These are phyloP conservation scores for Anastrepha ludens DNA, from an alignment of 1,140 invertebrate genomes.

Conservation along the genomic window DNA sequence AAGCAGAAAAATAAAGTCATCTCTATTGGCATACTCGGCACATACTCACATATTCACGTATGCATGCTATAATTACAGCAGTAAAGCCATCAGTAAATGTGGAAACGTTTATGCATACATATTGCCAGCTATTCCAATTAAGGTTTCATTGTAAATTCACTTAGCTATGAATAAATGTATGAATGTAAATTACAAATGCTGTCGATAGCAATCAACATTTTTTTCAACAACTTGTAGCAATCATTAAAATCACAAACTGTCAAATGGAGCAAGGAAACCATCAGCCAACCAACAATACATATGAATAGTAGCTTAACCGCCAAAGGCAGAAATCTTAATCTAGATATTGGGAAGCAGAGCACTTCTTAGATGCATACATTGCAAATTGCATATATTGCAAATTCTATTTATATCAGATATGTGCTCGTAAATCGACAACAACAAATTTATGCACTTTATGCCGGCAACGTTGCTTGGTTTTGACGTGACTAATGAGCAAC, in stretches of 20 bases:
- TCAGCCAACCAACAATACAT: background rate
- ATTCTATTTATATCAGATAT: background rate
- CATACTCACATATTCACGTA: no score
- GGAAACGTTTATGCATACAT: background rate
- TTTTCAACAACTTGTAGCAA: slow-evolving; percentile 41
- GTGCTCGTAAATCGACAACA: slow-evolving; percentile 24
- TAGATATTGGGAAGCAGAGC: slow-evolving; percentile 16
- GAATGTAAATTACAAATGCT: slow-evolving; percentile 42
- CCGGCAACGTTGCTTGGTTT: background rate
- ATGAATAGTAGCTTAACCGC: background rate
- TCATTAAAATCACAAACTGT: slow-evolving; percentile 50
- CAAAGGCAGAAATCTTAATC: slow-evolving; percentile 30
- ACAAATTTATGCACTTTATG: slow-evolving; percentile 42
- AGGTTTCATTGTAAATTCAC: background rate
- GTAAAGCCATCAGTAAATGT: background rate
- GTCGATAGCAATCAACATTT: slow-evolving; percentile 52
- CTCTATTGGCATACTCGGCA: background rate
- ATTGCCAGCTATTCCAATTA: slow-evolving; percentile 10
- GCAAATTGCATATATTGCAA: background rate
- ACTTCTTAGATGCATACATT: background rate
- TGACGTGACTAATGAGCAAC: slow-evolving; percentile 50
- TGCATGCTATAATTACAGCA: background rate
- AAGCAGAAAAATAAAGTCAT: no score
- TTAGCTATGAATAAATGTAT: slow-evolving; percentile 36
- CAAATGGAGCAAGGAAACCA: slow-evolving; percentile 30